These are phyloP conservation scores for Odocoileus hemionus DNA, from an alignment of 2,113 vertebrate genomes.

Conservation along the genomic window DNA sequence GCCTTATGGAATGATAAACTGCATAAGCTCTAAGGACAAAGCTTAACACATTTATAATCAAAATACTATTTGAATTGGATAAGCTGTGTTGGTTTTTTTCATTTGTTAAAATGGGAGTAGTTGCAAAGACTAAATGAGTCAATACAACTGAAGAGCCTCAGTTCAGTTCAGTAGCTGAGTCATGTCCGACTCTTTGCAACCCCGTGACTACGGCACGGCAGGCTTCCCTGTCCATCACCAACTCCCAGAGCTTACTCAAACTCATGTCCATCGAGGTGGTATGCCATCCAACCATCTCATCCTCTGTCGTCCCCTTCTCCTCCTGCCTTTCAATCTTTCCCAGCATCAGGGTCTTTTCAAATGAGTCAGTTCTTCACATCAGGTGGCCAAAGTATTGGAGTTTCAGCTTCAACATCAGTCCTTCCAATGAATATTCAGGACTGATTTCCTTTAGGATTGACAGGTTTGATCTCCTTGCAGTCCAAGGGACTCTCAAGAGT, in stretches of 20 bases:
- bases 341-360: not conserved
- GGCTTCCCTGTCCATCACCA: not conserved
- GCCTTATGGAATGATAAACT: not conserved
- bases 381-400: not conserved
- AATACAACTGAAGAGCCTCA: not conserved
- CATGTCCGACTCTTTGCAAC: rapidly evolving
- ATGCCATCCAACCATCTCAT: not conserved
- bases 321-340: not conserved
- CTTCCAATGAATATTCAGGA: not conserved
- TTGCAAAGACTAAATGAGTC: not conserved
- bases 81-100: not conserved
- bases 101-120: not conserved
- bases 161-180: not conserved
- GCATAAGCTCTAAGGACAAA: not conserved
- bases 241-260: not conserved
- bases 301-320: not conserved
- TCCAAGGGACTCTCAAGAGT: not conserved
- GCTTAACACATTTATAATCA: not conserved
- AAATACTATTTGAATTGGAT: not conserved
- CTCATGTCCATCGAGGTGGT: rapidly evolving
- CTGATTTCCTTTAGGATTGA: not conserved
- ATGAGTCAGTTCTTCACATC: not conserved
- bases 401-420: not conserved
- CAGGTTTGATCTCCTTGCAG: not conserved
- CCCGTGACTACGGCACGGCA: rapidly evolving